Conservation (phyloP, 2,888 invertebrate species). For the Notodonta dromedarius region DNA sequence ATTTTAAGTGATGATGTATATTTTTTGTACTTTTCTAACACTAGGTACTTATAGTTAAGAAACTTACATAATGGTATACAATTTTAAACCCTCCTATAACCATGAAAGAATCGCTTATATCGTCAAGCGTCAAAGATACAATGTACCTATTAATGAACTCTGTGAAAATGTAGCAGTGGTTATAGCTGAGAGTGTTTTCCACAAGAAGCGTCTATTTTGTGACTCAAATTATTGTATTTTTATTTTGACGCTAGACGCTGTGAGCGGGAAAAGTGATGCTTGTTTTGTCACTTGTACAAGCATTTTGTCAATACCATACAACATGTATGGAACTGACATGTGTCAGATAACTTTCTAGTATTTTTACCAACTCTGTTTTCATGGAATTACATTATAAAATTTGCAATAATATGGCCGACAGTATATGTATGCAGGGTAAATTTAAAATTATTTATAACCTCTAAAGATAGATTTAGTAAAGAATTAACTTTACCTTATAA, state of each 20-base stretch:
- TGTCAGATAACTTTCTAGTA: too few relatives aligned
- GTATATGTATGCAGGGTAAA: too few relatives aligned
- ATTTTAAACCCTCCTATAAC: background rate
- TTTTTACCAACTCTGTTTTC: background rate
- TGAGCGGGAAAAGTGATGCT: background rate
- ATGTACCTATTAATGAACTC: too few relatives aligned
- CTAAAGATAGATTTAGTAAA: too few relatives aligned
- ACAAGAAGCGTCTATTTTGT: too few relatives aligned
- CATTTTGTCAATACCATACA: background rate
- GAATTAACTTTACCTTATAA: too few relatives aligned
- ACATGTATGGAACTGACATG: background rate
- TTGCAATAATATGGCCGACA: background rate
- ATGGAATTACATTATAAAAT: background rate
- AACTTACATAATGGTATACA: background rate
- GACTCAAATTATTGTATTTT: too few relatives aligned
- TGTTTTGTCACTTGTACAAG: background rate
- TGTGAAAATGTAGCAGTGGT: too few relatives aligned
- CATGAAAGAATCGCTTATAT: background rate
- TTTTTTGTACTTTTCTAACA: conserved; percentile 30
- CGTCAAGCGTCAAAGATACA: background rate
- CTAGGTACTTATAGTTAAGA: background rate
- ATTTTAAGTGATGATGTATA: conserved; percentile 28
- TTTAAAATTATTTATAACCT: too few relatives aligned
- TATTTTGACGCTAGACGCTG: too few relatives aligned
- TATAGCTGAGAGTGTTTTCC: too few relatives aligned